Percentiles rank a stretch among this genome's conserved stretches.
Evolutionary conservation across 1,140 invertebrate genomes (phyloP).

Genomic region (Geopemphigus sp.): DNA sequence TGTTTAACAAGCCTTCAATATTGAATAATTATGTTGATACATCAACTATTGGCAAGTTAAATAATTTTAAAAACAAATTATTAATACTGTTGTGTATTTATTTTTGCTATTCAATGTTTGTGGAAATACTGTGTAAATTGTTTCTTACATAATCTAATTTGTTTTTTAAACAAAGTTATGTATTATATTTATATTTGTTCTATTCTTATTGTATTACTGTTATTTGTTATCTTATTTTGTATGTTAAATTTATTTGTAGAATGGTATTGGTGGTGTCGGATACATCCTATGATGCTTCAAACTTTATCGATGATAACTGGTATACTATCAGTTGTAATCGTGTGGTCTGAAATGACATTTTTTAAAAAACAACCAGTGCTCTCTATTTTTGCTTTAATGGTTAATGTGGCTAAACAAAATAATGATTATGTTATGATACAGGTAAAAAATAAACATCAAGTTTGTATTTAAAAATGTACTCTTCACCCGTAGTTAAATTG

Average conservation of each 20-base stretch:
- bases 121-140: background rate
- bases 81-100: too few relatives aligned
- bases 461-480: background rate
- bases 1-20: slow-evolving; percentile 33
- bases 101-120: background rate
- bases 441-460: slow-evolving; percentile 59
- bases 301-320: slow-evolving; percentile 70
- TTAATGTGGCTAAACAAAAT: slow-evolving; percentile 73
- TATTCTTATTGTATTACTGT: slow-evolving; percentile 55
- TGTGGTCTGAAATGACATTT: slow-evolving; percentile 99
- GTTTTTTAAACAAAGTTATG: background rate
- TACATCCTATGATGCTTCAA: slow-evolving; percentile 75
- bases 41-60: slow-evolving; percentile 37
- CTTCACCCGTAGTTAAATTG: slow-evolving; percentile 22
- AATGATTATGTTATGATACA: slow-evolving; percentile 96
- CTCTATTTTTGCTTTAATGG: slow-evolving; percentile 91
- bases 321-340: slow-evolving; percentile 81
- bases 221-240: too few relatives aligned
- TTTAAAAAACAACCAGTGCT: slow-evolving; percentile 88
- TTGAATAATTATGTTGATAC: slow-evolving; percentile 12
- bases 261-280: slow-evolving; percentile 92
- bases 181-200: background rate
- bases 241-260: slow-evolving; percentile 62
- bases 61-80: background rate
- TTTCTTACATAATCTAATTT: background rate